Evolutionary conservation across 2,888 invertebrate species (phyloP).

Genomic region (Pollenia amentaria): DNA sequence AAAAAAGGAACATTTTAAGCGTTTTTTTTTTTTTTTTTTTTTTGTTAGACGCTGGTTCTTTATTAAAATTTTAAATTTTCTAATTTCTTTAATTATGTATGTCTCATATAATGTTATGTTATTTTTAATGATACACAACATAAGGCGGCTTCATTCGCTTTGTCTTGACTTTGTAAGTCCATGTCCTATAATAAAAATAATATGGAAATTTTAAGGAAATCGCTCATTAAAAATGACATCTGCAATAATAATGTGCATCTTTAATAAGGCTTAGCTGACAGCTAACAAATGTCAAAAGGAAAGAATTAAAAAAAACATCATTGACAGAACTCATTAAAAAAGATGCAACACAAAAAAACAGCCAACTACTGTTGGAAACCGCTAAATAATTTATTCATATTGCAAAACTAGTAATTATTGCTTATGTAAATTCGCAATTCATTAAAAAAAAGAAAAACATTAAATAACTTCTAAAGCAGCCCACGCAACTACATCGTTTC

Average conservation of each 20-base stretch:
- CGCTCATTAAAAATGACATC: conserved; percentile 14
- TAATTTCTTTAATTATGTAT: too few species aligned
- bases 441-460: neutral
- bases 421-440: neutral
- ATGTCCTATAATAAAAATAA: neutral
- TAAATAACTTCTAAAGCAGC: conserved; percentile 14
- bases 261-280: conserved; percentile 13
- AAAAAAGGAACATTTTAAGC: too few species aligned
- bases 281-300: conserved; percentile 8
- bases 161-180: too few species aligned
- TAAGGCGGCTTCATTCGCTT: neutral
- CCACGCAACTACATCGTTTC: conserved; percentile 25
- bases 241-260: conserved; percentile 9
- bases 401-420: neutral
- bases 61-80: too few species aligned
- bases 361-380: conserved; percentile 5
- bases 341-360: conserved; percentile 1
- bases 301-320: neutral
- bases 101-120: too few species aligned
- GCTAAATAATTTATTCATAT: conserved; percentile 22
- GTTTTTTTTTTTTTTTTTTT: too few species aligned
- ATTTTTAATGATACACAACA: too few species aligned
- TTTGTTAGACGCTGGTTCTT: too few species aligned
- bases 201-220: conserved; percentile 9
- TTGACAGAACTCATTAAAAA: conserved; percentile 13